These are phyloP conservation scores for Istiophorus platypterus DNA, from an alignment of 2,113 vertebrate species.

Conservation along the genomic window DNA sequence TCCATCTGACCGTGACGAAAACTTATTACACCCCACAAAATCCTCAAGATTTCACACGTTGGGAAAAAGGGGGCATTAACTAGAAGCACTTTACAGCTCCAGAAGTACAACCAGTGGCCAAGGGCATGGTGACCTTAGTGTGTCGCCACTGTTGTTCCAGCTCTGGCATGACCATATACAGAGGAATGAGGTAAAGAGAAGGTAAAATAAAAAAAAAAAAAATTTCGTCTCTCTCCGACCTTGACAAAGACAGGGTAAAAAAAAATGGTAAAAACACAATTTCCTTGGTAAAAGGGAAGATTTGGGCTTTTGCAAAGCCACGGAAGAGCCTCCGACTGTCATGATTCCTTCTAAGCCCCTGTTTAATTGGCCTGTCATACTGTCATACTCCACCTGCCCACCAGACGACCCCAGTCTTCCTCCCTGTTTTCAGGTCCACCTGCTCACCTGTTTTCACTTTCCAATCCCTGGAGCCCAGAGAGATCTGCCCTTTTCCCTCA, in stretches of 20 bases:
- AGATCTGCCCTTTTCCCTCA: no score
- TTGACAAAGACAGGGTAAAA: conserved; percentile 33
- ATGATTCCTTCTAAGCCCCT: background rate
- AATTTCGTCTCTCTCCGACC: background rate
- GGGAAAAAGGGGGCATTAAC: conserved; percentile 33
- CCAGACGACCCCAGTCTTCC: background rate
- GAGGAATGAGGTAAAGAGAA: conserved; percentile 8
- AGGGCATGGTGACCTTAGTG: conserved; percentile 46
- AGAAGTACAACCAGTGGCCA: conserved; percentile 12
- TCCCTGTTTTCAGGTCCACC: background rate
- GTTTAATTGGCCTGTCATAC: background rate
- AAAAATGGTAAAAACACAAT: conserved; percentile 34
- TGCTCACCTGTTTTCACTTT: background rate
- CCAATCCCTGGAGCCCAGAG: background rate
- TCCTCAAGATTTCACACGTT: conserved; percentile 15
- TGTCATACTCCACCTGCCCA: background rate
- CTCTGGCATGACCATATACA: conserved; percentile 3
- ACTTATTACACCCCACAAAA: conserved; percentile 30
- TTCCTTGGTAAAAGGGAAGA: conserved; percentile 42
- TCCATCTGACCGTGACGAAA: conserved; percentile 55
- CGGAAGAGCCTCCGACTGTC: background rate
- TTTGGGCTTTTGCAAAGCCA: conserved; percentile 45
- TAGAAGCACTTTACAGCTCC: conserved; percentile 14
- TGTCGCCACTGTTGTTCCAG: conserved; percentile 11
- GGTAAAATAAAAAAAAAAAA: conserved; percentile 7